Base-by-base conservation (phyloP, 2,888 invertebrate genomes). In the Drosophila borborema region DNA sequence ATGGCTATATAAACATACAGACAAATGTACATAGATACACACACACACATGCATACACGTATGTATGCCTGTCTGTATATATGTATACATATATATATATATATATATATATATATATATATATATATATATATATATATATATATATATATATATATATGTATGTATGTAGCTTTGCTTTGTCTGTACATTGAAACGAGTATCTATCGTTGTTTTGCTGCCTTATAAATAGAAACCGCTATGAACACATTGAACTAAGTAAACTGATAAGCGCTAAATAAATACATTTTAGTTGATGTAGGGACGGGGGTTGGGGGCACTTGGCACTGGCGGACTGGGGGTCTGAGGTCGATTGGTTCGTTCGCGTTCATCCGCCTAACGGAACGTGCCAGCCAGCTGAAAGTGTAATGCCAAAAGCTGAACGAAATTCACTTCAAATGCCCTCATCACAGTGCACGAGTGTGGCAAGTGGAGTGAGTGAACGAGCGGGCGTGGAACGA, bases 201-300 rank as follows among this genome's bases (percentile, higher is more conserved):
- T 75, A 75, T 76, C 78, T 74, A 54, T 73, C 54, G 61, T 61
- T 61, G 54, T 53, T 53, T 62, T 38, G 66, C 55, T 53, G 60
- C 61, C 55, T 74, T 78, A 78, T 77, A 78, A 77, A 77, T 77
- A 77, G 76, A 69, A 76, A 77, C 48, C 74, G 74, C 78, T 73
- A 63, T 73, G 77, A 72, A 73, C 63, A 77, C 73, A 69, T 61
- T 65, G 61, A 62, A 58, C 61, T 74, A 69, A 78, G 70, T 55
- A 55, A 77, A 78, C 77, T 78, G 77, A 77, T 77, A 77, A 77
- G 77, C 79, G 70, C 79, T 74, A 78, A 65, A 77, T 77, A 77
- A 76, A 76, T 77, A 76, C 77, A 68, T 77, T 77, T 76, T 77
- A 75, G 67, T 75, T 63, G 43, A 63, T 75, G 77, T 3, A 8